phyloP scores from a whole-genome alignment of 2,113 vertebrate species.

The Arenaria interpres region DNA sequence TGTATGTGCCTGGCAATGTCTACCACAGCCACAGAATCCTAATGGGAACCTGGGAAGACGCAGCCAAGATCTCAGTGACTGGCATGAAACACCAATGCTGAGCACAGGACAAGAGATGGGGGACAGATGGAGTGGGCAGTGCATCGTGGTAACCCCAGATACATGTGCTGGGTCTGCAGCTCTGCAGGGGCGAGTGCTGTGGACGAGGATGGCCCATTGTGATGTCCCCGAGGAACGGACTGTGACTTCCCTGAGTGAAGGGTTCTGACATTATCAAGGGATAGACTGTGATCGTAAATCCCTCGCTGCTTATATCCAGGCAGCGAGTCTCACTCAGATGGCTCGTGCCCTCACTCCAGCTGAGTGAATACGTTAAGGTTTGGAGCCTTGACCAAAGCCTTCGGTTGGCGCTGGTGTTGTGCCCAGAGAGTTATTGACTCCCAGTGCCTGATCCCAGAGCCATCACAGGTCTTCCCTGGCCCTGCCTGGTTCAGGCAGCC shows the following conservation, averaged over 20 bases:
- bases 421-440: background rate
- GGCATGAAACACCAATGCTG: background rate
- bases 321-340: background rate
- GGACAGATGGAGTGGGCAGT: background rate
- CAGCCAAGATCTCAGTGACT: background rate
- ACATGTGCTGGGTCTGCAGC: background rate
- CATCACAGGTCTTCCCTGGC: background rate
- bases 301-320: background rate
- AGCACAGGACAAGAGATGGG: no score
- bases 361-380: background rate
- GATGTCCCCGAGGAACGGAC: no score
- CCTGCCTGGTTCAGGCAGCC: background rate
- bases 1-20: background rate
- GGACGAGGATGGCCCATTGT: background rate
- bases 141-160: background rate
- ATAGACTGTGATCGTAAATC: background rate
- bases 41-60: background rate
- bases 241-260: background rate
- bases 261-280: background rate
- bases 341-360: background rate
- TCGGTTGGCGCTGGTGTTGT: background rate
- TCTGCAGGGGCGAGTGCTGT: accelerated
- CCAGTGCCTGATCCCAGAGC: background rate
- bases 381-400: background rate
- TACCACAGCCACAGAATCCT: background rate